Base-by-base conservation (phyloP, 2,113 vertebrate genomes). In the Otis tarda region DNA sequence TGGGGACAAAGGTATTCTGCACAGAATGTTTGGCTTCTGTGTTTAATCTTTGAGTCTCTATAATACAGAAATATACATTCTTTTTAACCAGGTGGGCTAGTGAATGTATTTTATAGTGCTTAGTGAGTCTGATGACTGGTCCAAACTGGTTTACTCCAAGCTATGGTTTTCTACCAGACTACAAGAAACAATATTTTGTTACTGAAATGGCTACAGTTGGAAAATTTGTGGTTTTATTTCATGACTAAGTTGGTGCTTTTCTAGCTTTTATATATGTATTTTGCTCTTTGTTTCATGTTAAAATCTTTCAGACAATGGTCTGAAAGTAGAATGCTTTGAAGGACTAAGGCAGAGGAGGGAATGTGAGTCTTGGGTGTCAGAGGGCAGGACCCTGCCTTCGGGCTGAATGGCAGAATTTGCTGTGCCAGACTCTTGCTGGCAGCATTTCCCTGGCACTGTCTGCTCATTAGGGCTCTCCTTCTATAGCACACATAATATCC, bases 401-500 rank as follows among this genome's bases (percentile, higher is more conserved):
- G 73, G 60, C 83, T 80, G 91, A 83, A 90, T 70, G 70, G 81
- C 81, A 91, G 73, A 63, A 70, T 78, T 70, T 71, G 74, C 63
- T 57, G 50, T 70, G 94, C 95, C 90, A 93, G 47, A 25, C 45
- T 61, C 87, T 77, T 87, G 73, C 84, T 97, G 96, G 93, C 95
- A 96, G 67, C 60, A 25, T 80, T 95, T 91, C 33, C 87, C 77
- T 94, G 92, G 95, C 95, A 88, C 93, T 80, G 37, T 33, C 94
- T 90, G 94, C 95, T 96, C 95, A 91, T 94, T 97, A 96, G 90
- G 85, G 75, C 93, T 93, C 84, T 90, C 78, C 59, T 94, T 96
- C 89, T 90, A 69, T n/a, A 95, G 81, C 63, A 76, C 50, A 28
- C 74, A 89, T 83, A 73, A 75, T 49, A 82, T 11, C 4, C 56